Base-by-base conservation (phyloP, 2,113 vertebrate species). In the Cepphus grylle region DNA sequence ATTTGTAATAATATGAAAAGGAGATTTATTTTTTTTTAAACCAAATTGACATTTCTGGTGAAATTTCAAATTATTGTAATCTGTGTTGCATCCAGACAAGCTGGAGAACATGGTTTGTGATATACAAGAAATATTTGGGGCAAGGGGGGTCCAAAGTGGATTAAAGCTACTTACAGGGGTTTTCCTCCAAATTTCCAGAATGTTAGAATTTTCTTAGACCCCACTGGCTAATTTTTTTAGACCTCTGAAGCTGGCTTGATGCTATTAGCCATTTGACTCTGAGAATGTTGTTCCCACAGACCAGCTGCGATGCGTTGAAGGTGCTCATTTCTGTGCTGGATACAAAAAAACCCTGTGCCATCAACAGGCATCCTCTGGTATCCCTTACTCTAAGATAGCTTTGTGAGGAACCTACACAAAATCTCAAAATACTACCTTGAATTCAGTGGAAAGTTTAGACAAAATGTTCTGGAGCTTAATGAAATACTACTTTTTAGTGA, bases 71-170 rank as follows among this genome's bases (percentile, higher is more conserved):
- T 59, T 52, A 38, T 13, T 82, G 8, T 32, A 69, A 53, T 49
- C 6, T 73, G 7, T 47, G 38, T 52, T 72, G 11, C 13, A 22
- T 59, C 25, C 59, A 63, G 30, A 43, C 32, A 81, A 89, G 11
- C 7, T 65, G 32, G 76, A 80, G 77, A 72, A 47, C 2, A 20
- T 9, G 2, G 3, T 0, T 5, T 69, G 59, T 81, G 5, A 15
- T 79, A 36, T 15, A 42, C 3, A 67, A 56, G 13, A 90, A 79
- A 81, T 82, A 2, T 40, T n/a, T 67, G 17, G 8, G 16, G 6
- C 19, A 25, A 1, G 2, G 10, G 5, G 2, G 1, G 12, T 67
- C 29, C 19, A 65, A 40, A 65, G 18, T 5, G 1, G 1, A 1
- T 81, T 43, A 79, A 50, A 50, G 26, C 11, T 65, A 61, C 29